These are phyloP conservation scores for Calidris pugnax DNA, from an alignment of 2,113 vertebrate genomes.

Conservation along the genomic window DNA sequence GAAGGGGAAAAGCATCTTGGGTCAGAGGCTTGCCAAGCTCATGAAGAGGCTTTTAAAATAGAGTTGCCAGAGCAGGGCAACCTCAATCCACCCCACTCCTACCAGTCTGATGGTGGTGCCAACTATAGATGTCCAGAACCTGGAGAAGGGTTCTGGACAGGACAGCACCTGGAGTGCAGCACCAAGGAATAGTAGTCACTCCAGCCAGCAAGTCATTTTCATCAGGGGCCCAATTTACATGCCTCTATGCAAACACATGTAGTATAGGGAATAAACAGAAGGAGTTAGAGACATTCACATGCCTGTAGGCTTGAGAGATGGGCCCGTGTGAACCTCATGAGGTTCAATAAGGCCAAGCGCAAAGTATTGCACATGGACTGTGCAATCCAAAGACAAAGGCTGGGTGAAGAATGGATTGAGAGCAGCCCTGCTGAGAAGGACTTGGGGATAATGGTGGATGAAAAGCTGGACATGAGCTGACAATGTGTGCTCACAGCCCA, in stretches of 20 bases:
- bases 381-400: background rate
- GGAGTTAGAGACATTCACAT: background rate
- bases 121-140: background rate
- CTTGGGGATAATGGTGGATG: background rate
- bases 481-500: background rate
- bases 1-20: background rate
- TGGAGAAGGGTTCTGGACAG: background rate
- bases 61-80: background rate
- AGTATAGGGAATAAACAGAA: background rate
- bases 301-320: background rate
- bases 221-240: background rate
- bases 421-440: background rate
- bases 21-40: background rate
- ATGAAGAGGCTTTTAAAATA: background rate
- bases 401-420: background rate
- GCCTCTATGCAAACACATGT: background rate
- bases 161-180: background rate
- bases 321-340: background rate
- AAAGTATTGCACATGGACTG: background rate
- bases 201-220: background rate
- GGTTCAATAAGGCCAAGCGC: background rate
- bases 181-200: background rate
- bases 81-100: background rate
- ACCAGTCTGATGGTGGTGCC: background rate
- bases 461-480: background rate